phyloP scores from a whole-genome alignment of 2,888 invertebrate genomes.

The Zygogramma bicolorata region DNA sequence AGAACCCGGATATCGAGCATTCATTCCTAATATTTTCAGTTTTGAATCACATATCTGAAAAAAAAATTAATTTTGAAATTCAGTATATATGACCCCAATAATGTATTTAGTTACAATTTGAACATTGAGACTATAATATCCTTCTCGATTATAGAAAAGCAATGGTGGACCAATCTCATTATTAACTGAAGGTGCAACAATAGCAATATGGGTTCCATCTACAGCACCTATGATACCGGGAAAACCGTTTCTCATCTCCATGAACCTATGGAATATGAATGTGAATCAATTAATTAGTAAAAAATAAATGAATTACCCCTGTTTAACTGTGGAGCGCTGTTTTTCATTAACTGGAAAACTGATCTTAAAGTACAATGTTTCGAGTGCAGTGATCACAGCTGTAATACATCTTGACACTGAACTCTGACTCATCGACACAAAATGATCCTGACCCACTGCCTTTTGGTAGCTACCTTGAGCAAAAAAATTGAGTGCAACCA shows the following conservation, averaged over 20 bases:
- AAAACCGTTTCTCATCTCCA: not conserved
- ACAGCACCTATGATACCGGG: too few species aligned
- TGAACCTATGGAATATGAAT: not conserved
- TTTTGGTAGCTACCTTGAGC: too few species aligned
- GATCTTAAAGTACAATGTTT: not conserved
- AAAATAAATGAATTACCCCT: not conserved
- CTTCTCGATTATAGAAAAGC: too few species aligned
- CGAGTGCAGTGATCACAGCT: not conserved
- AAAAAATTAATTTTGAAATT: slow-evolving; percentile 6
- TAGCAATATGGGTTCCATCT: too few species aligned
- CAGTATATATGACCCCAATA: not conserved
- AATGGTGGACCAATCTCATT: slow-evolving; percentile 2
- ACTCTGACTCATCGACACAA: too few species aligned
- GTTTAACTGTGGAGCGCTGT: too few species aligned
- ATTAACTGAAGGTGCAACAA: slow-evolving; percentile 8
- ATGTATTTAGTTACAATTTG: not conserved
- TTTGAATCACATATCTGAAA: slow-evolving; percentile 9
- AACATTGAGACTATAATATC: too few species aligned
- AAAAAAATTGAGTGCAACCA: too few species aligned
- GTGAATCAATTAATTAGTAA: not conserved
- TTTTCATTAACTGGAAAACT: not conserved
- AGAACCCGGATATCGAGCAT: slow-evolving; percentile 26
- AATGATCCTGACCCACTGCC: too few species aligned
- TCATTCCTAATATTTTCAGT: slow-evolving; percentile 19
- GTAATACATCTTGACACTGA: not conserved